Evolutionary conservation across 2,113 vertebrate species (phyloP).

Genomic region (Piprites chloris): DNA sequence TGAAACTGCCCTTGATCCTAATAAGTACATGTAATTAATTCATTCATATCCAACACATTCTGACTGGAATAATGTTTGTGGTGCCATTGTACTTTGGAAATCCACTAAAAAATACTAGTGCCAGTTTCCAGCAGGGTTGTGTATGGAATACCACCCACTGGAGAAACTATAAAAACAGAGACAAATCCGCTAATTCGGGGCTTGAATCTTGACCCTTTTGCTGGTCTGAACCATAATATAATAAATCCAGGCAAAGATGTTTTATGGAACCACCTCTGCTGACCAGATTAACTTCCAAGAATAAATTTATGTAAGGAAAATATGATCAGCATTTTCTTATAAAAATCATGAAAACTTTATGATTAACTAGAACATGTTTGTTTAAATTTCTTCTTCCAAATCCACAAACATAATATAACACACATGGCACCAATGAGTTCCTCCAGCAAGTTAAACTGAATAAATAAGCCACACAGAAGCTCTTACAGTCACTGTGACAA

Average conservation of each 20-base stretch:
- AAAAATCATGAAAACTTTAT: background rate
- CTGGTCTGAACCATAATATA: background rate
- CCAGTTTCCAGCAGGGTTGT: background rate
- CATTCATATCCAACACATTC: background rate
- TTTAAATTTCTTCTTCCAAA: background rate
- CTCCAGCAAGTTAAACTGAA: background rate
- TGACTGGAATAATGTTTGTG: background rate
- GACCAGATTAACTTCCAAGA: background rate
- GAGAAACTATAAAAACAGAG: background rate
- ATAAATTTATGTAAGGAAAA: background rate
- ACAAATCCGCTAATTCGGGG: background rate
- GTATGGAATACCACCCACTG: background rate
- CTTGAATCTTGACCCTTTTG: background rate
- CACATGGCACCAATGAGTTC: background rate
- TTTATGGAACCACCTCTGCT: background rate
- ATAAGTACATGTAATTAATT: background rate
- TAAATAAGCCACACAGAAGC: background rate
- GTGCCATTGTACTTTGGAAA: background rate
- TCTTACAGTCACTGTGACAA: background rate
- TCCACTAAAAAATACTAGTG: background rate
- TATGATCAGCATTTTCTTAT: background rate
- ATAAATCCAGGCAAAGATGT: background rate
- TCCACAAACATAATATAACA: background rate
- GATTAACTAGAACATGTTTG: background rate
- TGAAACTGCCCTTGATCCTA: background rate